Percentiles rank a stretch among this genome's conserved stretches.
Evolutionary conservation across 1,140 invertebrate genomes (phyloP).

Genomic region (Drosophila orena): DNA sequence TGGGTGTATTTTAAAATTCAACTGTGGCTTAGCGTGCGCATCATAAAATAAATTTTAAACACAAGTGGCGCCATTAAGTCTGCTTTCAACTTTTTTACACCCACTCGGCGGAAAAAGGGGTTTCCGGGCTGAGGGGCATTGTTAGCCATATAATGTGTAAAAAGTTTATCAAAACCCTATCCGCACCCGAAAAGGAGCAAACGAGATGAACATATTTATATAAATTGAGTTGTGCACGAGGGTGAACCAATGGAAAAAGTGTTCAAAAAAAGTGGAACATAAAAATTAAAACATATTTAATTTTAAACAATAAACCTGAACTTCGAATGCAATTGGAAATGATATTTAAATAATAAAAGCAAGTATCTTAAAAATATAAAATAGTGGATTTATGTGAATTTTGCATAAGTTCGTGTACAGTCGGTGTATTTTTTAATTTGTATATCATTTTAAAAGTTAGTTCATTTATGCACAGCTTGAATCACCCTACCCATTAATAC

Average conservation of each 20-base stretch:
- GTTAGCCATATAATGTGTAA: slow-evolving; percentile 76
- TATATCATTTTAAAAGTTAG: background rate
- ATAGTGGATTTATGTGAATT: too few species aligned
- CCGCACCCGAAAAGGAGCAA: slow-evolving; percentile 63
- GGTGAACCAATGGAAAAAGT: slow-evolving; percentile 31
- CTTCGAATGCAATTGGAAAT: too few species aligned
- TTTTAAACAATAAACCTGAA: background rate
- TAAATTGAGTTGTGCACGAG: slow-evolving; percentile 41
- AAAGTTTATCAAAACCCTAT: slow-evolving; percentile 82
- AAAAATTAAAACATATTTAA: background rate
- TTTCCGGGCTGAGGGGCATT: slow-evolving; percentile 11
- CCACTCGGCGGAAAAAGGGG: slow-evolving; percentile 63
- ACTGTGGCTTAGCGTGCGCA: slow-evolving; percentile 81
- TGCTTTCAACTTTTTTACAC: slow-evolving; percentile 81
- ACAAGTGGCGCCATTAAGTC: slow-evolving; percentile 81
- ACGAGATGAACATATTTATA: slow-evolving; percentile 66
- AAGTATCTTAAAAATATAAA: too few species aligned
- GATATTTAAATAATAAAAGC: too few species aligned
- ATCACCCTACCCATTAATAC: slow-evolving; percentile 18
- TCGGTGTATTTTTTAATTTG: background rate
- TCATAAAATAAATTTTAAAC: slow-evolving; percentile 84
- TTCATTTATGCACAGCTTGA: background rate
- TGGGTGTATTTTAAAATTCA: slow-evolving; percentile 80
- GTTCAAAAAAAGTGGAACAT: background rate
- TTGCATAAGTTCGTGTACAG: too few species aligned